A percentile compares a stretch with the other conserved stretches of the same genome.
These are phyloP conservation scores for Diarsia brunnea DNA, from an alignment of 2,888 invertebrate species.

Conservation along the genomic window DNA sequence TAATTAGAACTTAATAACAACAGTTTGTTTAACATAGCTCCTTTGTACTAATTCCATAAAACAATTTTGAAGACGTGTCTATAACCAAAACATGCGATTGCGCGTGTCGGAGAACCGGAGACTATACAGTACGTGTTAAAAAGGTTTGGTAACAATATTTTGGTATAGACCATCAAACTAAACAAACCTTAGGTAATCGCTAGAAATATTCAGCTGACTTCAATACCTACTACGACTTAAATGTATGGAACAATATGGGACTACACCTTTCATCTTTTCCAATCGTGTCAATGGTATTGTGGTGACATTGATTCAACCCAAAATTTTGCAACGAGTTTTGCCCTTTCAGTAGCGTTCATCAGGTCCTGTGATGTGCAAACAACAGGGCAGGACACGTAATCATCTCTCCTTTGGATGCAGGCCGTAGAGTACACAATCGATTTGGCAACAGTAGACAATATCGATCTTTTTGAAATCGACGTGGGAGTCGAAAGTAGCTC, in stretches of 20 bases:
- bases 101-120: conserved; percentile 27
- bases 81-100: conserved; percentile 56
- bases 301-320: background rate
- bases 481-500: conserved; percentile 44
- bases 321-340: background rate
- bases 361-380: background rate
- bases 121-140: background rate
- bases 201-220: background rate
- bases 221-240: background rate
- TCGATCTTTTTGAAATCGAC: conserved; percentile 31
- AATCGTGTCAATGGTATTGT: background rate
- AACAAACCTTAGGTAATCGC: background rate
- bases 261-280: too few relatives aligned
- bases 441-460: conserved; percentile 39
- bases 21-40: conserved; percentile 56
- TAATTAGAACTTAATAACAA: conserved; percentile 59
- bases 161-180: background rate
- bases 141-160: background rate
- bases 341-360: background rate
- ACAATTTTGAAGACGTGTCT: conserved; percentile 64
- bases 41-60: conserved; percentile 56
- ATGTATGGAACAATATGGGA: background rate
- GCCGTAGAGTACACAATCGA: conserved; percentile 32
- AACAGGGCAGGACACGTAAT: background rate
- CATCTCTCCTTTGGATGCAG: background rate